Evolutionary conservation across 2,113 vertebrate species (phyloP), one percentile per base, ranked within the genome.

Genomic region (Anoplopoma fimbria): DNA sequence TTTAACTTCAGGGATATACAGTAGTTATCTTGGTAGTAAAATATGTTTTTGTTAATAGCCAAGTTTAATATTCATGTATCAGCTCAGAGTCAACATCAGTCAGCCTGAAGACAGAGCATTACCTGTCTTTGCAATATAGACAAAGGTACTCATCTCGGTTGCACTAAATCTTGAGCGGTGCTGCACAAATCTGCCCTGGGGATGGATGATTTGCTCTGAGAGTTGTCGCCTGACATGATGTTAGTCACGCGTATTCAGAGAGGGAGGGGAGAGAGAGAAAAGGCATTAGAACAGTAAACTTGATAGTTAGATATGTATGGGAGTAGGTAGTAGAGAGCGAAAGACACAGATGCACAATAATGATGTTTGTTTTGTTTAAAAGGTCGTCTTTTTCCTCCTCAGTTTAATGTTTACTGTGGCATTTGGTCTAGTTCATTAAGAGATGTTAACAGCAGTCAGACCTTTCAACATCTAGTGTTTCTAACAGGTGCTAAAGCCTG

Each of bases 131-230:
- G 72, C 61, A 73, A 78, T 72, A 65, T 33, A 82, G 84, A 88
- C 77, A 89, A 84, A 90, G 76, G 12, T 47, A 69, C 62, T 85
- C 83, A 83, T 81, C 69, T 49, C 1, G 2, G 9, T 47, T 45
- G 70, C 47, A 74, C 86, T 84, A 74, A 87, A 90, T 87, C 65
- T 69, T 63, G 79, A 85, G 79, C 55, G 23, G 65, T 9, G 71
- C 51, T 17, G 86, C 69, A 81, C 69, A 85, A 80, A 86, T 84
- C 85, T 85, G 74, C 83, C 78, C 76, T 3, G 63, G 72, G 75
- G 90, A 82, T 23, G 14, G 42, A 81, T 77, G 55, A 81, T 85
- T 82, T 77, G 83, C 74, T 85, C 61, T 29, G 67, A 84, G 86
- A 91, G 73, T 74, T 4, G 49, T 58, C 14, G 53, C 62, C 73